phyloP scores from a whole-genome alignment of 1,140 invertebrate species.

The Bombus waltoni region DNA sequence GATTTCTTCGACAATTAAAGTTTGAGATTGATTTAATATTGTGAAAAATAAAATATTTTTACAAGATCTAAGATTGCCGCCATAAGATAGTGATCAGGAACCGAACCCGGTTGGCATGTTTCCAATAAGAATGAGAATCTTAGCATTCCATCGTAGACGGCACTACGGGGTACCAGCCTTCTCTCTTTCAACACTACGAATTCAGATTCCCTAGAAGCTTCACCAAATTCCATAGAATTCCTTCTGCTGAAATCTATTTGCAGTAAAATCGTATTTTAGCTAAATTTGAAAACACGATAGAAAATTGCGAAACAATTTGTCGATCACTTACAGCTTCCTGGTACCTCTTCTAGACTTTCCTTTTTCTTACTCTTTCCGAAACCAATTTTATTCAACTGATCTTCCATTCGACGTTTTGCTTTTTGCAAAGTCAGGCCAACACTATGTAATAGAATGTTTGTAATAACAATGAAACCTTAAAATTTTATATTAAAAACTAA shows the following conservation, averaged over 20 bases:
- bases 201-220: conserved; percentile 90
- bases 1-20: background rate
- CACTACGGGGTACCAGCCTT: conserved; percentile 88
- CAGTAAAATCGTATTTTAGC: conserved; percentile 24
- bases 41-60: conserved; percentile 62
- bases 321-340: conserved; percentile 87
- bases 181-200: conserved; percentile 94
- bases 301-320: background rate
- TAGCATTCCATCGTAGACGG: conserved; percentile 91
- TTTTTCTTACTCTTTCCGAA: conserved; percentile 91
- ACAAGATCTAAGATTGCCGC: conserved; percentile 98
- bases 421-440: conserved; percentile 88
- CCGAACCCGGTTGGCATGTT: conserved; percentile 95
- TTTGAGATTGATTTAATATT: background rate
- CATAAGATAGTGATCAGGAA: conserved; percentile 97
- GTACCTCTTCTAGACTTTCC: conserved; percentile 92
- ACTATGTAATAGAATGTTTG: conserved; percentile 62
- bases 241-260: conserved; percentile 89
- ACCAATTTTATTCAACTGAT: conserved; percentile 91
- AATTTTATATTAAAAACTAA: background rate
- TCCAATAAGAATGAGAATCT: conserved; percentile 95
- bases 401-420: conserved; percentile 92
- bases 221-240: conserved; percentile 92
- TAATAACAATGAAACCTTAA: background rate
- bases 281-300: too few relatives aligned